These are phyloP conservation scores for Ophiothrix spiculata DNA, from an alignment of 35 echinoderm and acorn worm species.

Conservation along the genomic window DNA sequence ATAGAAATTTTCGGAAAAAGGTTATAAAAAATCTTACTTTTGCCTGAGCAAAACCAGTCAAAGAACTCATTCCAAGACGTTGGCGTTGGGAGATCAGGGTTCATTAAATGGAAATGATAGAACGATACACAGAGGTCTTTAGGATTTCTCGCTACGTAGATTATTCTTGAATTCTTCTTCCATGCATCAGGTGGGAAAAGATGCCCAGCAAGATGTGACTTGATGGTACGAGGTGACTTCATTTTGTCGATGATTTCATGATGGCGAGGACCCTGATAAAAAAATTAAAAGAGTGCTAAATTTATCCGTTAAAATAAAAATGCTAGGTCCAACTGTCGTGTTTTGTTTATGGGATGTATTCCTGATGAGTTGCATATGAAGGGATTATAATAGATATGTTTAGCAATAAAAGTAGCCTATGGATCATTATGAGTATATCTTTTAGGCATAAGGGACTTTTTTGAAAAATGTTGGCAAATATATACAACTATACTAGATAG, in stretches of 20 bases:
- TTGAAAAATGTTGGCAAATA: no score
- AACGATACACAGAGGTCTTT: conserved; percentile 31
- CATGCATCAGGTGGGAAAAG: background rate
- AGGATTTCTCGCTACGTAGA: conserved; percentile 36
- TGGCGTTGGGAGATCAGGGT: background rate
- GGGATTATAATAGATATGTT: no score
- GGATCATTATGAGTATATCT: no score
- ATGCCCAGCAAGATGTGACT: background rate
- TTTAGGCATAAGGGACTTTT: no score
- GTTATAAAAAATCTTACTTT: conserved; percentile 9
- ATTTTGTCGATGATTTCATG: background rate
- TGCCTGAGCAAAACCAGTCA: conserved; percentile 9
- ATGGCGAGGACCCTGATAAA: background rate
- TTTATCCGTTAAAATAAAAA: no score
- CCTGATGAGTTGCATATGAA: no score
- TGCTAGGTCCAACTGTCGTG: no score
- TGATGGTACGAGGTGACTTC: background rate
- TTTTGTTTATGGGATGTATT: no score
- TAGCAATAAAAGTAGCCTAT: no score
- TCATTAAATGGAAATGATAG: conserved; percentile 6
- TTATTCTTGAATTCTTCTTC: background rate
- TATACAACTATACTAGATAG: no score
- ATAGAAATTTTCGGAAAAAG: background rate
- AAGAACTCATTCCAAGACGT: conserved; percentile 28
- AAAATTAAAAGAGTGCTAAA: no score